Evolutionary conservation across 1,140 invertebrate genomes (phyloP).

Genomic region (Rhopalosiphum padi): DNA sequence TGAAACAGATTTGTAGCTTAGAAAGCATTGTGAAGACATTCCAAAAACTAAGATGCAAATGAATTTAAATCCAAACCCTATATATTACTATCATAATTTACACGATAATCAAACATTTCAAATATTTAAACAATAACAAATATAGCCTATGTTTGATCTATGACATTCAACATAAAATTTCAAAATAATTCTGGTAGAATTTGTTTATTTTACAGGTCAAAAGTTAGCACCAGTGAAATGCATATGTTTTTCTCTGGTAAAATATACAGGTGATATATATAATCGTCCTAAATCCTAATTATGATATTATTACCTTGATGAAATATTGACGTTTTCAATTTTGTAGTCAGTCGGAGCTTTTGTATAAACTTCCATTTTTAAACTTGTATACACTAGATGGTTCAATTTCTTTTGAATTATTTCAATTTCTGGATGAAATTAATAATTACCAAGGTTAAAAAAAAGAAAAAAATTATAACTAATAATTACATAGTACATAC

Average conservation of each 20-base stretch:
- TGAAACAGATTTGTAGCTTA: too few relatives aligned
- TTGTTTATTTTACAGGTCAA: not conserved
- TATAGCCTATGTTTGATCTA: not conserved
- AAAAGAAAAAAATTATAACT: not conserved
- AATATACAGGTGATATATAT: not conserved
- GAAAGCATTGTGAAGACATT: too few relatives aligned
- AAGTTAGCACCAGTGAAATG: not conserved
- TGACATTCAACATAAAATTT: not conserved
- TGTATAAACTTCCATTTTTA: constrained; percentile 26
- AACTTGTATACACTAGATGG: not conserved
- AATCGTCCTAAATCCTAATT: not conserved
- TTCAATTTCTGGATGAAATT: not conserved
- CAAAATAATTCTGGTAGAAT: too few relatives aligned
- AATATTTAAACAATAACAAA: too few relatives aligned
- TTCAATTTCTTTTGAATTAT: not conserved
- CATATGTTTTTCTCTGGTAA: not conserved
- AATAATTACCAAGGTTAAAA: not conserved
- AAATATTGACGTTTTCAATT: constrained; percentile 32
- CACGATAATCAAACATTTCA: too few relatives aligned
- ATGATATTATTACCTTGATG: not conserved
- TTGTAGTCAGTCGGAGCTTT: constrained; percentile 25
- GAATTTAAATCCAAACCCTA: too few relatives aligned
- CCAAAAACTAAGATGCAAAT: too few relatives aligned
- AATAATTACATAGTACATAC: not conserved
- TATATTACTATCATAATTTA: too few relatives aligned